Evolutionary conservation across 2,113 vertebrate genomes (phyloP).

Genomic region (Cichladusa arquata): DNA sequence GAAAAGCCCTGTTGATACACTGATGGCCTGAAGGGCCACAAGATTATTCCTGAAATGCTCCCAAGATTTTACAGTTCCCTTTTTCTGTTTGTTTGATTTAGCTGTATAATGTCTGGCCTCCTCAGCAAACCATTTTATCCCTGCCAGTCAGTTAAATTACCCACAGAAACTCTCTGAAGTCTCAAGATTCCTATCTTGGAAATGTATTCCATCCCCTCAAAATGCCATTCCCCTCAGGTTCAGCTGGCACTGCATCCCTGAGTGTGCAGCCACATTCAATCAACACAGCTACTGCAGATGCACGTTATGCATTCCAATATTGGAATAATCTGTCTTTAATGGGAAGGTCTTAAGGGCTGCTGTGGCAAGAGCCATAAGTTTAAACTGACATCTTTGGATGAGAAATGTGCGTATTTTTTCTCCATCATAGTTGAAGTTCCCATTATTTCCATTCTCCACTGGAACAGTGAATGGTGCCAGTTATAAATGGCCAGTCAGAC

Average conservation of each 20-base stretch:
- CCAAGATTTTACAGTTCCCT: background rate
- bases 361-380: slow-evolving; percentile 7
- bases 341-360: background rate
- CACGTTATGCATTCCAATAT: background rate
- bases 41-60: background rate
- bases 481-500: slow-evolving; percentile 47
- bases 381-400: slow-evolving; percentile 37
- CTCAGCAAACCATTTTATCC: background rate
- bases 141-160: background rate
- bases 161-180: background rate
- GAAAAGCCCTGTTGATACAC: background rate
- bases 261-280: background rate
- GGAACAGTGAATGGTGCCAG: slow-evolving; percentile 34
- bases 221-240: background rate
- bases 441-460: slow-evolving; percentile 46
- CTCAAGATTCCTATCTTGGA: background rate
- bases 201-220: background rate
- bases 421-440: slow-evolving; percentile 14
- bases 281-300: background rate
- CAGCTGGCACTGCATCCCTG: background rate
- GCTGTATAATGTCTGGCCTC: background rate
- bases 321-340: slow-evolving; percentile 23
- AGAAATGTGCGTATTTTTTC: slow-evolving; percentile 24
- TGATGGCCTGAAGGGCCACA: background rate
- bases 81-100: background rate